Evolutionary conservation across 2,797 vertebrate genomes (phyloP).

Genomic region (Oryzias dopingdopingensis): DNA sequence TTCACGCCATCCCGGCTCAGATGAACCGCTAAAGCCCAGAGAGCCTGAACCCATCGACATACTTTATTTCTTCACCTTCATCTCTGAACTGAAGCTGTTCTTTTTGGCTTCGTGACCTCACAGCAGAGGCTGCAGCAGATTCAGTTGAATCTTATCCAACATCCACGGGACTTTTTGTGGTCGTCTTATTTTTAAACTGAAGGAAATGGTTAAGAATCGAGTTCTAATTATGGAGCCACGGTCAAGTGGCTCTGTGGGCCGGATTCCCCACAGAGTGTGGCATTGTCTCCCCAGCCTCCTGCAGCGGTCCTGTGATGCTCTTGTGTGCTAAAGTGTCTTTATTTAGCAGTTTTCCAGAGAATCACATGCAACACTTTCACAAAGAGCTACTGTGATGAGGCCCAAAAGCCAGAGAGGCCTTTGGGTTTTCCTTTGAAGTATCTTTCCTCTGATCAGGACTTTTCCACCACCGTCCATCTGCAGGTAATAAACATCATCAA

Average conservation of each 20-base stretch:
- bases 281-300: conserved; percentile 2
- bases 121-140: too few relatives aligned
- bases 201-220: background rate
- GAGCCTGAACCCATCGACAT: too few relatives aligned
- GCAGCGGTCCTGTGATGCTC: conserved; percentile 32
- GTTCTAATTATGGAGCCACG: conserved; percentile 1
- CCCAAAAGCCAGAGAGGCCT: conserved; percentile 9
- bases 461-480: conserved; percentile 2
- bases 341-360: conserved; percentile 27
- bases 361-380: conserved; percentile 41
- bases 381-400: conserved; percentile 17
- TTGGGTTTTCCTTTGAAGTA: conserved; percentile 5
- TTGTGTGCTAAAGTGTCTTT: conserved; percentile 17
- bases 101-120: too few relatives aligned
- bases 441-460: conserved; percentile 9
- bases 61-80: too few relatives aligned
- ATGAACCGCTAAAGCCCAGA: too few relatives aligned
- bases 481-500: conserved; percentile 98
- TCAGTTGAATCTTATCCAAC: too few relatives aligned
- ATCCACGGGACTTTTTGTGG: too few relatives aligned
- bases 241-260: conserved; percentile 2
- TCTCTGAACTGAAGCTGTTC: too few relatives aligned
- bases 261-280: conserved; percentile 6
- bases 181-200: too few relatives aligned
- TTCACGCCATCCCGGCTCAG: too few relatives aligned